These are phyloP conservation scores for Pheosia tremula DNA, from an alignment of 2,888 invertebrate genomes.

Conservation along the genomic window DNA sequence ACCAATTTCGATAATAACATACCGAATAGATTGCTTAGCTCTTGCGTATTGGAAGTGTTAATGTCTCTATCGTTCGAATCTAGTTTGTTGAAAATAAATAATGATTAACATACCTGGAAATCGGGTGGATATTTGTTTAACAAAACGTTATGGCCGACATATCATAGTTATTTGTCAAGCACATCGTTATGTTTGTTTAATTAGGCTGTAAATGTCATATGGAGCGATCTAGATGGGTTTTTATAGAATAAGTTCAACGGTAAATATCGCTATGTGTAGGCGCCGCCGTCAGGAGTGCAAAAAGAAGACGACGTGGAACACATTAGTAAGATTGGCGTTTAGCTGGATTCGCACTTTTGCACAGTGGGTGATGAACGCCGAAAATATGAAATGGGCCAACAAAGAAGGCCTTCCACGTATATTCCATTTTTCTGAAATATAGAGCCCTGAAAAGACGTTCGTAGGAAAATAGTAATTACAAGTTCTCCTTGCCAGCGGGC, in stretches of 20 bases:
- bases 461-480: conserved; percentile 84
- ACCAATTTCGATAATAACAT: conserved; percentile 58
- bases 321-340: conserved; percentile 21
- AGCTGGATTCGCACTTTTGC: conserved; percentile 15
- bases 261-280: conserved; percentile 9
- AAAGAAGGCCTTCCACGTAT: conserved; percentile 59
- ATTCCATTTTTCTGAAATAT: conserved; percentile 78
- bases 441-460: conserved; percentile 72
- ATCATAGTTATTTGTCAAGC: conserved; percentile 36
- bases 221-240: conserved; percentile 19
- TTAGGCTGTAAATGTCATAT: conserved; percentile 46
- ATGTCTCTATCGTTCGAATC: conserved; percentile 55
- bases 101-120: conserved; percentile 46
- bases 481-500: conserved; percentile 67
- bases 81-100: conserved; percentile 42
- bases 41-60: conserved; percentile 36
- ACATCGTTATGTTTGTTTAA: conserved; percentile 39
- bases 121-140: conserved; percentile 45
- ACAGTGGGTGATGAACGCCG: conserved; percentile 39
- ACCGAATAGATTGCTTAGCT: conserved; percentile 32
- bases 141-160: conserved; percentile 39
- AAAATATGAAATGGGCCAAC: conserved; percentile 59
- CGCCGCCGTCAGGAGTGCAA: conserved; percentile 1
- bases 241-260: conserved; percentile 14
- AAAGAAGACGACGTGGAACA: conserved; percentile 6